Base-by-base conservation (phyloP, 1,140 invertebrate genomes). In the Oryzaephilus surinamensis region DNA sequence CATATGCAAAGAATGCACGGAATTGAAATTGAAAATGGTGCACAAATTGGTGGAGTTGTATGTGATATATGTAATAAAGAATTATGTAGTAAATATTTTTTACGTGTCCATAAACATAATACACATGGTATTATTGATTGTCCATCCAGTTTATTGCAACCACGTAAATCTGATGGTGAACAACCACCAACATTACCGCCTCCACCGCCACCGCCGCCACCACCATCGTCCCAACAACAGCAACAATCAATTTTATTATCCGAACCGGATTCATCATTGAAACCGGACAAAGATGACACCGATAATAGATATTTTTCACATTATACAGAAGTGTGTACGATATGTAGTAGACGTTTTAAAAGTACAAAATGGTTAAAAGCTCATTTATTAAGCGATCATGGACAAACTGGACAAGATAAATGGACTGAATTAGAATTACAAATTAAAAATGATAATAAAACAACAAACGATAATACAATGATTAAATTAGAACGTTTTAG, bases 1-100 rank as follows among this genome's bases (percentile, higher is more conserved):
- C 96, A 99, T 67, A 99, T 99, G 90, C 83, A 97, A 51, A 84
- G 97, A 61, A 97, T 98, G 86, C 96, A 99, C 62, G 93, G 94
- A 10, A 95, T 99, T 39, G 89, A 93, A 56, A 84, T 96, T 24
- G 89, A 93, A 62, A 87, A 85, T 54, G 86, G 84, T 1, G 82
- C 86, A 0, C 87, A 89, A 58, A 81, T 92, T 10, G 89, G 88
- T 4, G 89, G 90, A 3, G 90, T 95, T 1, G 84, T 89, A 5
- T 97, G 93, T 68, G 92, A 97, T 60, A 88, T 97, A 40, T 98
- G 93, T 60, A 88, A 95, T 61, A 98, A 98, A 63, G 92, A 97
- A 67, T 65, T 97, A 1, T 93, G 92, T 67, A 95, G 90, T 63
- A 97, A 97, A 62, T 98, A 97, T 63, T 97, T 97, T 58, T 66